Base-by-base conservation (phyloP, 2,113 vertebrate species). In the Chinchilla lanigera region DNA sequence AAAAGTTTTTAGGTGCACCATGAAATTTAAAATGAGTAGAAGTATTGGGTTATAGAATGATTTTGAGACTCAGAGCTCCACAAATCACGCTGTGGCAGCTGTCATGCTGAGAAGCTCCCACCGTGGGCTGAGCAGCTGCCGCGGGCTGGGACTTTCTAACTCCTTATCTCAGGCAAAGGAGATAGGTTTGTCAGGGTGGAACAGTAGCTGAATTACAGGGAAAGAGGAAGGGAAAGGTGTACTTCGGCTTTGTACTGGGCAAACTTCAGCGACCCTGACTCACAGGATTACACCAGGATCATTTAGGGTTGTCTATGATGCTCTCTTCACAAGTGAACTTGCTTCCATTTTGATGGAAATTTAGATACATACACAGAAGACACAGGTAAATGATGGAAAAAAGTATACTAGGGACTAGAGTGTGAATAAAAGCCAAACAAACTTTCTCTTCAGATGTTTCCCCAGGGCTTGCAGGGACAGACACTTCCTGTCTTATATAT, bases 81-180 rank as follows among this genome's bases (percentile, higher is more conserved):
- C 97, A 98, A 95, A 95, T 97, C 94, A 86, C 93, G 86, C 41
- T 86, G 82, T 97, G 93, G 78, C 77, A 97, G 50, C 89, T 93
- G 87, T 97, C 96, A 98, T 89, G 58, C 86, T 97, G 93, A 98
- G 94, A 88, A 67, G 33, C 67, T 73, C 12, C 84, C 85, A 94
- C 44, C 95, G 92, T 93, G 80, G 67, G 50, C 67, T 77, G 86
- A 78, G n/a, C 93, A 26, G 26, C 60, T 94, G 93, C 96, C 96
- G 71, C 73, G 88, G 95, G 86, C 90, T 93, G 73, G 28, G 63
- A 41, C 78, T 98, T 95, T 80, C 50, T 3, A 9, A 50, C 17
- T 24, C 80, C 58, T 78, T 47, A 69, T 54, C 22, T 65, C 58
- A 92, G 94, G 87, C 71, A 73, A 6, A 30, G 95, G 88, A 97